These are phyloP conservation scores for Timema cristinae DNA, from an alignment of 2,888 invertebrate species.

Conservation along the genomic window DNA sequence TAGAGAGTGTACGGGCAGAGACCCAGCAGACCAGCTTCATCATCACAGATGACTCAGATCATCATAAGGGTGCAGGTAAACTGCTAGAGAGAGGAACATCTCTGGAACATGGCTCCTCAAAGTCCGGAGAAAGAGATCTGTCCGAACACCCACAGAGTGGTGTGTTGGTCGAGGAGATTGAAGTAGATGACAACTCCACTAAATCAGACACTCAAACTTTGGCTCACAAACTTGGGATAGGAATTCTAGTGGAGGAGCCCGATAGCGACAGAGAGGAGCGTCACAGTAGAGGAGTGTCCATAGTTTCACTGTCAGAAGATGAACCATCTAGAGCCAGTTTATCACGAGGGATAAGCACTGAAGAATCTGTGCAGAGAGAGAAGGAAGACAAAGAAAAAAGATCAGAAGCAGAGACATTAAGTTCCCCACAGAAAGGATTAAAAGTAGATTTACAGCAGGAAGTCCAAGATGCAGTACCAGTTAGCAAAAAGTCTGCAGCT, in stretches of 20 bases:
- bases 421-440: too few species aligned
- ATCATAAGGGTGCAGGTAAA: constrained; percentile 1
- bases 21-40: not conserved
- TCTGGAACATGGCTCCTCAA: not conserved
- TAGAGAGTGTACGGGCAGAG: not conserved
- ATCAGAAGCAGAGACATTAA: too few species aligned
- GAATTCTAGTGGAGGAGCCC: constrained; percentile 51
- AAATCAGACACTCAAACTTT: constrained; percentile 17
- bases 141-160: not conserved
- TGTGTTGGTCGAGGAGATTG: constrained; percentile 26
- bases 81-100: constrained; percentile 12
- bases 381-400: too few species aligned
- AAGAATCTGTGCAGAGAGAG: constrained; percentile 20
- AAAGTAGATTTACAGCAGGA: too few species aligned
- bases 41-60: constrained; percentile 13
- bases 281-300: constrained; percentile 56
- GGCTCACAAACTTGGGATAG: constrained; percentile 30
- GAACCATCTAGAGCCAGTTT: constrained; percentile 40
- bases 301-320: constrained; percentile 63
- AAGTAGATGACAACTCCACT: constrained; percentile 3
- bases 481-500: too few species aligned
- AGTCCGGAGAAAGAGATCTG: not conserved
- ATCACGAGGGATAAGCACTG: constrained; percentile 21
- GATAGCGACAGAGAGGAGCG: constrained; percentile 38
- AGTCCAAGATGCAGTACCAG: too few species aligned